These are phyloP conservation scores for Pachycephus smyrnensis DNA, from an alignment of 2,888 invertebrate species.

Conservation along the genomic window DNA sequence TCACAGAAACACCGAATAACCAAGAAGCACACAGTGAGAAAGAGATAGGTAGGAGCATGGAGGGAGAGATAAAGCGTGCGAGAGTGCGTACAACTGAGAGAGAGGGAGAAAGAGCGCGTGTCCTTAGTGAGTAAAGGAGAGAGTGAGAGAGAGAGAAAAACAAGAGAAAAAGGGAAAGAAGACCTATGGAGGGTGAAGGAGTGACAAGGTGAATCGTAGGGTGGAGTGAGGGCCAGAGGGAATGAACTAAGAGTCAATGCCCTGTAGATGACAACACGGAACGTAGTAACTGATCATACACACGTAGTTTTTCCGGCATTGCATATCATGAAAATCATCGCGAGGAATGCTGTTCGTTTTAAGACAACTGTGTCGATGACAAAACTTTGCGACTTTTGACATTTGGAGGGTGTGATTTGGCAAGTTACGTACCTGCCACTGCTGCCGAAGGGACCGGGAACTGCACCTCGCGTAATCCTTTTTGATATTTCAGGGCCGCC, in stretches of 20 bases:
- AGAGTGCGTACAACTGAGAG: constrained; percentile 13
- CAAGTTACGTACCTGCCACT: constrained; percentile 43
- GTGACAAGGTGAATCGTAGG: constrained; percentile 19
- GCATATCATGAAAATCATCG: constrained; percentile 15
- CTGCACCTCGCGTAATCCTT: constrained; percentile 40
- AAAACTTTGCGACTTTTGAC: constrained; percentile 15
- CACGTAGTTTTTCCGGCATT: constrained; percentile 21
- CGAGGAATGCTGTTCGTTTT: background rate
- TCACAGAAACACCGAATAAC: too few species aligned
- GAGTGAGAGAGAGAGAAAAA: constrained; percentile 24
- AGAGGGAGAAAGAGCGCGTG: constrained; percentile 25
- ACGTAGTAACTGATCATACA: constrained; percentile 17
- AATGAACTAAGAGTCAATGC: constrained; percentile 46
- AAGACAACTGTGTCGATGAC: background rate
- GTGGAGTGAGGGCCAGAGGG: constrained; percentile 27
- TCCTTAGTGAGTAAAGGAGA: constrained; percentile 5
- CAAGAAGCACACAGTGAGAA: background rate
- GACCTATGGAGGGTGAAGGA: background rate
- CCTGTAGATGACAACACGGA: constrained; percentile 47
- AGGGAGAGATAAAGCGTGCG: constrained; percentile 10
- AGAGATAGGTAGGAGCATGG: background rate
- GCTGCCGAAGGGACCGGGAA: constrained; percentile 33
- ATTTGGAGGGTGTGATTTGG: constrained; percentile 22
- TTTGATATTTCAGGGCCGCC: constrained; percentile 44
- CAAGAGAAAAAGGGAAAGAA: constrained; percentile 6